phyloP scores from a whole-genome alignment of 2,888 invertebrate genomes.

The Cacoxenus indagator region DNA sequence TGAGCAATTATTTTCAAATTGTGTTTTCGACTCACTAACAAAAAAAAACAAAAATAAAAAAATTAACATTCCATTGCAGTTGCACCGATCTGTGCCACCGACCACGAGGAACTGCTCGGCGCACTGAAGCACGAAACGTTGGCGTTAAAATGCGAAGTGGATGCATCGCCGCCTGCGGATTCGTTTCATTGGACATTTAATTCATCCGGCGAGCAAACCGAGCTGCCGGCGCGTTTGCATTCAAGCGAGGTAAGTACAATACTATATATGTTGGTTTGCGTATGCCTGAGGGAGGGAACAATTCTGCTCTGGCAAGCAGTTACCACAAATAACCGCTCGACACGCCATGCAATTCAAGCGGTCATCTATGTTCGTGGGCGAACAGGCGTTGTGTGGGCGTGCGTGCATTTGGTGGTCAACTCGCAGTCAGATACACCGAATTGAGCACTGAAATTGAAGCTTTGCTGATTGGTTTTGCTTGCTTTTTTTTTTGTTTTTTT shows the following conservation, averaged over 20 bases:
- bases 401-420: neutral
- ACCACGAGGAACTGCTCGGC: slow-evolving; percentile 85
- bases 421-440: neutral
- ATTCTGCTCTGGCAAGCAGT: neutral
- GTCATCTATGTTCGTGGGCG: too few species aligned
- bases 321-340: slow-evolving; percentile 1
- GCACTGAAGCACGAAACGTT: slow-evolving; percentile 92
- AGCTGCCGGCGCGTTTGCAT: slow-evolving; percentile 78
- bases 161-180: slow-evolving; percentile 88
- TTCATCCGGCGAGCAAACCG: slow-evolving; percentile 88
- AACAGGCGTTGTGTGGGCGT: neutral
- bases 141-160: slow-evolving; percentile 86
- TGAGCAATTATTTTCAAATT: neutral
- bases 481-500: neutral
- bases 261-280: too few species aligned
- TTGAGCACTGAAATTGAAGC: neutral
- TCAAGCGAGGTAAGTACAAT: slow-evolving; percentile 71
- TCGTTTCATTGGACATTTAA: slow-evolving; percentile 95
- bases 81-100: slow-evolving; percentile 82
- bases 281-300: neutral
- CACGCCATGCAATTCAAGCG: slow-evolving; percentile 5
- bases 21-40: neutral
- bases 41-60: neutral
- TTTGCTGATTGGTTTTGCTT: too few species aligned
- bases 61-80: slow-evolving; percentile 61